Evolutionary conservation across 2,113 vertebrate species (phyloP), one percentile per base, ranked within the genome.

Genomic region (Tragelaphus buxtoni): DNA sequence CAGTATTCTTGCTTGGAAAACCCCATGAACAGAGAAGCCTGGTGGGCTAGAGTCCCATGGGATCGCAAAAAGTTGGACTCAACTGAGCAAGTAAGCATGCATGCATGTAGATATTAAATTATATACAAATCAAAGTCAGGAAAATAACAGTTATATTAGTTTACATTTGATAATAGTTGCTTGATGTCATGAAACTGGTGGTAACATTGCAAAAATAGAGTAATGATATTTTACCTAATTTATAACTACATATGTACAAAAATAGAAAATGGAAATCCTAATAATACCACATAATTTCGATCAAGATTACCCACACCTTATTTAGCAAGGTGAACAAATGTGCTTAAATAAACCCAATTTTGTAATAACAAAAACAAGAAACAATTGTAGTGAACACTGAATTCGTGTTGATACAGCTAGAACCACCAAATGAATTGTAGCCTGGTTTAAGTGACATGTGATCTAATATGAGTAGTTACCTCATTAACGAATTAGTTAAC

Each of bases 201-300:
- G 13, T 69, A 92, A 83, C 79, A 90, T 1, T 69, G 72, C 18
- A 88, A 93, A 94, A 94, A 42, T 83, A 47, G 20, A 56, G 9
- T 2, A 32, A 45, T 56, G 65, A 58, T 49, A 9, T 65, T 55
- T 83, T 74, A 76, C 8, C 26, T 61, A 79, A 79, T 80, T 90
- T 53, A 26, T 32, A 92, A 82, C 16, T 45, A 32, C 53, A 3
- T 60, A 9, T 32, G 17, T 42, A 80, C 2, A 72, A 47, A 60
- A 65, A 35, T 9, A 94, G 49, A 88, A 97, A 47, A 55, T 22
- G 28, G 35, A 97, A 96, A 91, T 42, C 45, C 72, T 90, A 81
- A 49, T 39, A 76, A 83, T 11, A 88, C 2, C 53, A 28, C 42
- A 83, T 93, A 72, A 88, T 95, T 92, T 92, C 7, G 0, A 47